Evolutionary conservation across 2,113 vertebrate species (phyloP).

Genomic region (Excalfactoria chinensis): DNA sequence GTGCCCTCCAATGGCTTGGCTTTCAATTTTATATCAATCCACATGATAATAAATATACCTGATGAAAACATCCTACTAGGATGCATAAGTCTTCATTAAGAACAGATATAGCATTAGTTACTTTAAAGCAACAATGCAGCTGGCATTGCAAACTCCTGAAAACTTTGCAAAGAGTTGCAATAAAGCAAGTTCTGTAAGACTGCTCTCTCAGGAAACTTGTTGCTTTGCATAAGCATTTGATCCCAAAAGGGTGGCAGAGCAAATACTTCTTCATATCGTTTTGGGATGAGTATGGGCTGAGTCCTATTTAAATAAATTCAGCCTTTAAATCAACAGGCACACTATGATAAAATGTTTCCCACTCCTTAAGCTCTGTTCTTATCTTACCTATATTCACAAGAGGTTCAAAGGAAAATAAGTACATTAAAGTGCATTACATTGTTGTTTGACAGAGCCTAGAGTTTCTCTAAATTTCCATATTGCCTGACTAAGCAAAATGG

Average conservation of each 20-base stretch:
- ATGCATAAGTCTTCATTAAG: background rate
- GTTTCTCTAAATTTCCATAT: background rate
- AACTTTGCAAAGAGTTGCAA: background rate
- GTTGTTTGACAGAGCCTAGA: background rate
- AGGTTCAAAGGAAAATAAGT: background rate
- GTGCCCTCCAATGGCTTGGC: background rate
- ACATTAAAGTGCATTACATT: background rate
- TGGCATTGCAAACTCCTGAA: background rate
- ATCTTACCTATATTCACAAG: background rate
- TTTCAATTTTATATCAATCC: background rate
- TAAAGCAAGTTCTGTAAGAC: background rate
- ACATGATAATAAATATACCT: background rate
- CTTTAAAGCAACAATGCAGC: background rate
- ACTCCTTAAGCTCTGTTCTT: background rate
- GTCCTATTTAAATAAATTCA: background rate
- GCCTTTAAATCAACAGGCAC: background rate
- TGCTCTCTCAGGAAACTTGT: background rate
- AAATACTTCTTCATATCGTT: background rate
- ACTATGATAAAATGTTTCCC: background rate
- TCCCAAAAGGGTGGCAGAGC: background rate
- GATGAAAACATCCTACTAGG: background rate
- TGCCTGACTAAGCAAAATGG: background rate
- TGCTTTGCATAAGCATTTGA: background rate
- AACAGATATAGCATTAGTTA: background rate
- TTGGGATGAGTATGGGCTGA: background rate